phyloP scores from a whole-genome alignment of 2,888 invertebrate species.

The Caradrina clavipalpis region DNA sequence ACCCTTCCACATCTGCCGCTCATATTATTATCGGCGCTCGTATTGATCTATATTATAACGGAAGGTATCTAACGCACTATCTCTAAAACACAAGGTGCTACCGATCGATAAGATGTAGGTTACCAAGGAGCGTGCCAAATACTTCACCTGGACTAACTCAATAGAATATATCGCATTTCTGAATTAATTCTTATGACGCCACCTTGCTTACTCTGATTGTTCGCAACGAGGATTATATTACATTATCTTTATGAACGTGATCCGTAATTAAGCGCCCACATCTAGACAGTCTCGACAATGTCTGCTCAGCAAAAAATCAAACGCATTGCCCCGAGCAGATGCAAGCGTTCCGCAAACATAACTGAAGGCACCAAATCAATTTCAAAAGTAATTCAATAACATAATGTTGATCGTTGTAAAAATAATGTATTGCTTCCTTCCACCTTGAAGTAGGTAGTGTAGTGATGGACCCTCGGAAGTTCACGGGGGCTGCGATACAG shows the following conservation, averaged over 20 bases:
- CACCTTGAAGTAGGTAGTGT: constrained; percentile 82
- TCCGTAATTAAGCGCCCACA: constrained; percentile 90
- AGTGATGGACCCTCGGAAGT: constrained; percentile 74
- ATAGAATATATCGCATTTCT: constrained; percentile 77
- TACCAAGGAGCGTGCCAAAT: constrained; percentile 86
- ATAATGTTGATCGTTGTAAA: constrained; percentile 87
- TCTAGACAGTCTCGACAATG: constrained; percentile 80
- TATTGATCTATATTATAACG: constrained; percentile 68
- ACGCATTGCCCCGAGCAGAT: constrained; percentile 82
- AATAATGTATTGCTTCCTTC: constrained; percentile 90
- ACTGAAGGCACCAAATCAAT: constrained; percentile 83
- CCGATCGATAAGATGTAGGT: constrained; percentile 66
- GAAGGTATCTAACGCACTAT: constrained; percentile 64
- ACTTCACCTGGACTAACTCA: constrained; percentile 77
- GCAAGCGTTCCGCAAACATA: constrained; percentile 84
- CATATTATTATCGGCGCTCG: constrained; percentile 59
- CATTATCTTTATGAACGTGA: constrained; percentile 88
- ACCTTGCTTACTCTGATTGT: constrained; percentile 87
- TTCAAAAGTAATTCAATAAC: constrained; percentile 90
- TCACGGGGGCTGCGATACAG: constrained; percentile 82
- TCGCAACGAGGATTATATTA: constrained; percentile 88
- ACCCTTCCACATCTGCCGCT: constrained; percentile 86
- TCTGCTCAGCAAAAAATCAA: constrained; percentile 78
- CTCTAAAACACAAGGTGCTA: constrained; percentile 76
- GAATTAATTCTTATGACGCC: constrained; percentile 74